These are phyloP conservation scores for Anthonomus grandis DNA, from an alignment of 1,140 invertebrate genomes.

Conservation along the genomic window DNA sequence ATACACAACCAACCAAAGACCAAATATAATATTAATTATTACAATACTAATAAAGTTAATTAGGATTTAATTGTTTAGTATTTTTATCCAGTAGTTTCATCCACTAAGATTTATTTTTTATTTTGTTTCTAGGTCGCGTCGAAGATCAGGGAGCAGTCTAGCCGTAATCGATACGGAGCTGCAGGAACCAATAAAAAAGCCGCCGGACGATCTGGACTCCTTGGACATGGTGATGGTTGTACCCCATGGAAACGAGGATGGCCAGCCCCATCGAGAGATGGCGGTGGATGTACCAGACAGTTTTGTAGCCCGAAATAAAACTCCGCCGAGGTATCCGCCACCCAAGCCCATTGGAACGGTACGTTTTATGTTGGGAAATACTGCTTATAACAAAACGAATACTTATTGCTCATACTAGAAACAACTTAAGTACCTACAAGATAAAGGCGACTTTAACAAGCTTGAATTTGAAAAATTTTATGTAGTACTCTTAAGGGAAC, in stretches of 20 bases:
- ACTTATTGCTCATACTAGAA: too few species aligned
- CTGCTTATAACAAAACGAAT: too few species aligned
- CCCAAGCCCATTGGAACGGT: constrained; percentile 56
- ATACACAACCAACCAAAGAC: too few species aligned
- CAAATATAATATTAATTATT: too few species aligned
- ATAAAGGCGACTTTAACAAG: too few species aligned
- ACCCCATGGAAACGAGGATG: constrained; percentile 67
- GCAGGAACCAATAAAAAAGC: constrained; percentile 46
- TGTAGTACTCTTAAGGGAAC: too few species aligned
- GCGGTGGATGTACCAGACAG: constrained; percentile 96
- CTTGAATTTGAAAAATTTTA: too few species aligned
- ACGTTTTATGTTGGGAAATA: too few species aligned
- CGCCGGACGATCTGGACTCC: constrained; percentile 45
- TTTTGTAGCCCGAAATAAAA: constrained; percentile 89
- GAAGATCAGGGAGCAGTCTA: constrained; percentile 65
- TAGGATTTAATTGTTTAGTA: not conserved
- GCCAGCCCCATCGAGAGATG: constrained; percentile 90
- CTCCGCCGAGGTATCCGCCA: constrained; percentile 84
- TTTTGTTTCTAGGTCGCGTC: constrained; percentile 55
- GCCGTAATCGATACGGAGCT: constrained; percentile 62
- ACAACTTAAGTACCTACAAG: too few species aligned
- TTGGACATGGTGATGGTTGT: constrained; percentile 61
- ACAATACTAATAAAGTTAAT: not conserved
- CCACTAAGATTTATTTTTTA: not conserved
- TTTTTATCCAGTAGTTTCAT: too few species aligned